A percentile compares a stretch with the other conserved stretches of the same genome.
Evolutionary conservation across 2,888 invertebrate species (phyloP).

Genomic region (Pandemis heparana): DNA sequence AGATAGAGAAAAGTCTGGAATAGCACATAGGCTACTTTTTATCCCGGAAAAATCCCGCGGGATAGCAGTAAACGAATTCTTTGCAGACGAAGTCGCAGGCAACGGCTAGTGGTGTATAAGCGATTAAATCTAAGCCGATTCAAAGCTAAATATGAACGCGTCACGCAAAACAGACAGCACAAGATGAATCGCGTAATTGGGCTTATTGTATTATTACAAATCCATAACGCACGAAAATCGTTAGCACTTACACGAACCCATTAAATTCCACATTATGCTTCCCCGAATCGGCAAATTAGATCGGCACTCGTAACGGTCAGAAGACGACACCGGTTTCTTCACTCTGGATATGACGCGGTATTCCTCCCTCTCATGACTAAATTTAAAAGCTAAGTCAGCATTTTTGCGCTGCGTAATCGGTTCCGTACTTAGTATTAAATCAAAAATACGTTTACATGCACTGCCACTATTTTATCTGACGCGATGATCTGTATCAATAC

Average conservation of each 20-base stretch:
- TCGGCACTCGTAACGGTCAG: constrained; percentile 83
- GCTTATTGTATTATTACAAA: constrained; percentile 30
- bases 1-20: too few species aligned
- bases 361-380: constrained; percentile 67
- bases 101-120: too few species aligned
- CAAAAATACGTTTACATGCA: too few species aligned
- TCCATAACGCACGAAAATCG: constrained; percentile 26
- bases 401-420: constrained; percentile 48
- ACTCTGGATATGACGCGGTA: constrained; percentile 64
- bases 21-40: too few species aligned
- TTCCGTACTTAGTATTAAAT: constrained; percentile 53
- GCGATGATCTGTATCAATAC: too few species aligned
- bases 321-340: constrained; percentile 78
- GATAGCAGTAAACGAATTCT: too few species aligned
- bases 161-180: background rate
- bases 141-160: background rate
- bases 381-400: constrained; percentile 68
- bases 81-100: too few species aligned
- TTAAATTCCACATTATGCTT: constrained; percentile 79
- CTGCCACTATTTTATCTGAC: too few species aligned
- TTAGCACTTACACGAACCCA: constrained; percentile 61
- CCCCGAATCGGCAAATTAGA: constrained; percentile 82
- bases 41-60: too few species aligned
- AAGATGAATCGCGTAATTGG: constrained; percentile 25
- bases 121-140: background rate